Evolutionary conservation across 2,797 vertebrate species (phyloP), one percentile per base, ranked within the genome.

Genomic region (Pempheris klunzingeri): DNA sequence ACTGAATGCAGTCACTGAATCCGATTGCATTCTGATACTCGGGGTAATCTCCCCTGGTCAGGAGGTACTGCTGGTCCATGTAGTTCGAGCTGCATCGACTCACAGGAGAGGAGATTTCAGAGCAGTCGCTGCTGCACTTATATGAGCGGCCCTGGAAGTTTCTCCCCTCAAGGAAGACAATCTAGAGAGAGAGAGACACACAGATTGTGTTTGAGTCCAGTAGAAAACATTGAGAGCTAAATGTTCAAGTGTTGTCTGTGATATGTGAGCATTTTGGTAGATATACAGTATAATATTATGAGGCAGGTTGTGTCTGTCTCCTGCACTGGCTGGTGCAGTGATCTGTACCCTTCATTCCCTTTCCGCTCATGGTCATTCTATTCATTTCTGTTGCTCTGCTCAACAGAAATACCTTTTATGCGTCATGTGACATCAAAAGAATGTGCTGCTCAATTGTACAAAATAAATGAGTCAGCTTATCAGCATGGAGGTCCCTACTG

Each of bases 361-460:
- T 87, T 75, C 74, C 80, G n/a, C 72, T 90, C 90, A 86, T 90
- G 84, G 77, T 82, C 71, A 47, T 69, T n/a, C 72, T 78, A 49
- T 83, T 88, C 80, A 82, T 87, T 84, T 82, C 71, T 87, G 85
- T 83, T 70, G 83, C 86, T 82, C 77, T 55, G 50, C 7, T 8
- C 81, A n/a, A n/a, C n/a, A n/a, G n/a, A n/a, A n/a, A n/a, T 78
- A 78, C 81, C 87, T 91, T 91, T 91, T 89, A 90, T 90, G 87
- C 82, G 67, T 88, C 88, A 87, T 87, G 88, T 89, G 87, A 85
- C 85, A 77, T 75, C 65, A 77, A 88, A 88, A 85, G 85, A 85
- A 90, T 90, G 65, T 76, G 80, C 47, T 63, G 30, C 60, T 62
- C 85, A 38, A 70, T 88, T 88, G 88, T 84, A 83, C 49, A 26